A percentile compares a stretch with the other conserved stretches of the same genome.
Conservation (phyloP, 2,888 invertebrate species). For the Lasioglossum oenotherae region DNA sequence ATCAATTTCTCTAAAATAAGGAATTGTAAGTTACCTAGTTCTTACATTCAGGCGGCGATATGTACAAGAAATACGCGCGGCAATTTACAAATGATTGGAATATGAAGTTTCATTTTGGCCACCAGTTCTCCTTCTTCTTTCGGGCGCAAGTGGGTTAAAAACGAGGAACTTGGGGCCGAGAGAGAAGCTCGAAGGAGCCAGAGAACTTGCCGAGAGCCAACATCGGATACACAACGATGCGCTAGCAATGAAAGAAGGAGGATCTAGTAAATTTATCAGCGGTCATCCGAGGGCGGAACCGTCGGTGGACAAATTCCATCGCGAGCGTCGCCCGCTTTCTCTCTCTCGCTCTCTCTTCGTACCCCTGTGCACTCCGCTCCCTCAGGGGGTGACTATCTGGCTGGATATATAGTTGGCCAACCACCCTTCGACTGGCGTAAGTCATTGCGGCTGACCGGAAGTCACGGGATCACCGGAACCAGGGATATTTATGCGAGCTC, state of each 20-base stretch:
- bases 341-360: conserved; percentile 24
- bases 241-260: conserved; percentile 64
- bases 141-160: neutral
- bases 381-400: neutral
- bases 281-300: conserved; percentile 82
- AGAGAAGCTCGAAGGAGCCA: neutral
- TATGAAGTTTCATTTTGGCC: neutral
- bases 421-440: conserved; percentile 78
- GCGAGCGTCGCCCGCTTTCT: conserved; percentile 78
- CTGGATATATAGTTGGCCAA: conserved; percentile 25
- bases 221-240: neutral
- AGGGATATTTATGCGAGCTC: conserved; percentile 84
- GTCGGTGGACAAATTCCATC: conserved; percentile 83
- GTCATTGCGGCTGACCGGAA: conserved; percentile 85
- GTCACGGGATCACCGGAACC: conserved; percentile 84
- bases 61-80: neutral
- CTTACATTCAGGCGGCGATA: too few relatives aligned
- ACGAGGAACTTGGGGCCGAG: neutral
- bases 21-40: too few relatives aligned
- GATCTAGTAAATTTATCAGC: conserved; percentile 84
- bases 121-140: neutral
- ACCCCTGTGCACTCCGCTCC: neutral
- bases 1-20: too few relatives aligned
- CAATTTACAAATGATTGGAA: neutral
- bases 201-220: neutral